Conservation (phyloP, 2,888 invertebrate genomes). For the Amphimallon solstitiale region DNA sequence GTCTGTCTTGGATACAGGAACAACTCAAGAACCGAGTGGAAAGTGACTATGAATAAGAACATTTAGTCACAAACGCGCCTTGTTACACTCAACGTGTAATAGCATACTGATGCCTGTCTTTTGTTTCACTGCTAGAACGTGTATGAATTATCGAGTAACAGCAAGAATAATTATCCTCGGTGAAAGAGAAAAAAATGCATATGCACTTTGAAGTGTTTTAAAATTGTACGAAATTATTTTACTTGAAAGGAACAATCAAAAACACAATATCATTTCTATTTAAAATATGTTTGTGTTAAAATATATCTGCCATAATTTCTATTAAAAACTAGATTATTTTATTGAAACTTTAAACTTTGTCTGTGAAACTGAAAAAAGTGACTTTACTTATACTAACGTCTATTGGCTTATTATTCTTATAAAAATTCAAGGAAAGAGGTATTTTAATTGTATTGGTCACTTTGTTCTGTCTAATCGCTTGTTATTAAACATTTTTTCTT, state of each 20-base stretch:
- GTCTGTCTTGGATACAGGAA: constrained; percentile 67
- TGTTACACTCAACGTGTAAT: constrained; percentile 54
- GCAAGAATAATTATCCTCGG: background rate
- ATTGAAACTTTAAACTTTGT: no score
- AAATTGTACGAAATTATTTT: no score
- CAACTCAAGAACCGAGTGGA: constrained; percentile 71
- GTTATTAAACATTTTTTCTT: no score
- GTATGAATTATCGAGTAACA: background rate
- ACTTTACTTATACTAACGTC: no score
- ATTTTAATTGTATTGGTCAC: no score
- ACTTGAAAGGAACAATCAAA: background rate
- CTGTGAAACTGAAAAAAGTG: no score
- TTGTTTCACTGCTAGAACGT: constrained; percentile 22
- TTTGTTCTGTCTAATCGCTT: no score
- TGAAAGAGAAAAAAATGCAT: background rate
- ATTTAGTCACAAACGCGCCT: constrained; percentile 49
- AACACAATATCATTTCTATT: background rate
- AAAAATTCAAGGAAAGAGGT: no score
- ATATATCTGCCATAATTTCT: no score
- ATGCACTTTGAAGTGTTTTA: background rate
- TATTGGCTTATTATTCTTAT: no score
- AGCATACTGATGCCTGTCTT: constrained; percentile 55
- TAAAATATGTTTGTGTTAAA: no score
- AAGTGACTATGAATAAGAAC: constrained; percentile 68
- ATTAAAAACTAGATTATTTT: no score